These are phyloP conservation scores for Antigone vipio DNA, from an alignment of 2,113 vertebrate species.

Conservation along the genomic window DNA sequence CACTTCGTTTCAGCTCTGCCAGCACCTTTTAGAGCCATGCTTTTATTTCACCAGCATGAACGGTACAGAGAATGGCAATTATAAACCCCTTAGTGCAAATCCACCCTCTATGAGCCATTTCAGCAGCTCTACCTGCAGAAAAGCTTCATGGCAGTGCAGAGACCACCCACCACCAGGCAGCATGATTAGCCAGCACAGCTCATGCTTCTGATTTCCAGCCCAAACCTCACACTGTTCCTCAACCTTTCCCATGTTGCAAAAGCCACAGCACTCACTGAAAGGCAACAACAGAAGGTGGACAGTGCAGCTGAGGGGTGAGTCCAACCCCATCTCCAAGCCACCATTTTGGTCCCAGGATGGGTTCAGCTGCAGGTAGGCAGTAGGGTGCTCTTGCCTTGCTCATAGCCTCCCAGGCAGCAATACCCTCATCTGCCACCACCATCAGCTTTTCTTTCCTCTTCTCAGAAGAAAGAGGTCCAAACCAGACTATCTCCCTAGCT, in stretches of 20 bases:
- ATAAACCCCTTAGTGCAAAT: not conserved
- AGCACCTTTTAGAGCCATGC: not conserved
- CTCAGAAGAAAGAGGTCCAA: not conserved
- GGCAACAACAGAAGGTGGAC: not conserved
- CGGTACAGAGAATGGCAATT: not conserved
- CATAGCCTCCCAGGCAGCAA: not conserved
- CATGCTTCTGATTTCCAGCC: not conserved
- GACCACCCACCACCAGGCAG: not conserved
- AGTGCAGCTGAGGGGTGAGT: not conserved
- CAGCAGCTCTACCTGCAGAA: not conserved
- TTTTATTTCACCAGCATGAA: not conserved
- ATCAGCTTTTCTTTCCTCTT: not conserved
- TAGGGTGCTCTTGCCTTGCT: not conserved
- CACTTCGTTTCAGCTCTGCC: not conserved
- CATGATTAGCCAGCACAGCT: rapidly evolving
- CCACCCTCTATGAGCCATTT: not conserved
- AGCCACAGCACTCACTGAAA: not conserved
- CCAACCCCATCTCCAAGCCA: not conserved
- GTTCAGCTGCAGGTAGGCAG: not conserved
- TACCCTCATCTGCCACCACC: not conserved
- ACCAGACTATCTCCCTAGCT: no score
- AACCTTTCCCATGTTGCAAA: not conserved
- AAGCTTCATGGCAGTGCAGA: not conserved
- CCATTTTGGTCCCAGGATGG: not conserved
- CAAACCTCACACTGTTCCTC: not conserved